Percentiles rank a stretch among this genome's conserved stretches.
These are phyloP conservation scores for Lagodon rhomboides DNA, from an alignment of 2,797 vertebrate genomes.

Conservation along the genomic window DNA sequence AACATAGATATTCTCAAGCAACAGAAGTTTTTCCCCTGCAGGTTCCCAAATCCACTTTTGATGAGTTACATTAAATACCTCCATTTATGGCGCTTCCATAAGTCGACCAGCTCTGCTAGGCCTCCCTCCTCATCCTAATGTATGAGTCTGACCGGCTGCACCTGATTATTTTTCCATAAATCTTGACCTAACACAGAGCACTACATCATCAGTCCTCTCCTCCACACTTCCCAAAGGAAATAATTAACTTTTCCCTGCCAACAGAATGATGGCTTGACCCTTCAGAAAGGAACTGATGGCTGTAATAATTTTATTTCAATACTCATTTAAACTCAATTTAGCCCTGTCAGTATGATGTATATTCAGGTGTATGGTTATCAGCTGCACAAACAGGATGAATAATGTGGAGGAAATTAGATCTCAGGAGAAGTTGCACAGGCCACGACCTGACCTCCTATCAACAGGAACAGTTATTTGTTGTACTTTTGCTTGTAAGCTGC, in stretches of 20 bases:
- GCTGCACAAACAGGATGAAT: constrained; percentile 79
- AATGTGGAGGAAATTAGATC: constrained; percentile 69
- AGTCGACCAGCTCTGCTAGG: not conserved
- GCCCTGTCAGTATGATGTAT: constrained; percentile 78
- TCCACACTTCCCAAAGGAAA: constrained; percentile 54
- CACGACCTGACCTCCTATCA: constrained; percentile 51
- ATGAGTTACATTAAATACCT: constrained; percentile 2
- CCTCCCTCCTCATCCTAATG: not conserved
- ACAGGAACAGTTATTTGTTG: constrained; percentile 35
- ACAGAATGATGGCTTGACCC: constrained; percentile 61
- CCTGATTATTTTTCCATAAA: constrained; percentile 57
- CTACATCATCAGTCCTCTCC: constrained; percentile 52
- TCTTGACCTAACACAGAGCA: constrained; percentile 33
- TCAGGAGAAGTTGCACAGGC: constrained; percentile 57
- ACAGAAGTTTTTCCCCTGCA: not conserved
- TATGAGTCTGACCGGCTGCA: constrained; percentile 25
- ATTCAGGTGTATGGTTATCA: constrained; percentile 72
- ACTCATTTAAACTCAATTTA: constrained; percentile 67
- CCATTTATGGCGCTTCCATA: not conserved
- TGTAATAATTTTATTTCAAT: constrained; percentile 70
- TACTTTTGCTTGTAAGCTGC: constrained; percentile 41
- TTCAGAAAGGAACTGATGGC: constrained; percentile 62
- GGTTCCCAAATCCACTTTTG: constrained; percentile 31
- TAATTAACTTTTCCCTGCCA: constrained; percentile 57
- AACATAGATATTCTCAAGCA: constrained; percentile 11